Base-by-base conservation (phyloP, 2,888 invertebrate genomes). In the Gymnoscelis rufifasciata region DNA sequence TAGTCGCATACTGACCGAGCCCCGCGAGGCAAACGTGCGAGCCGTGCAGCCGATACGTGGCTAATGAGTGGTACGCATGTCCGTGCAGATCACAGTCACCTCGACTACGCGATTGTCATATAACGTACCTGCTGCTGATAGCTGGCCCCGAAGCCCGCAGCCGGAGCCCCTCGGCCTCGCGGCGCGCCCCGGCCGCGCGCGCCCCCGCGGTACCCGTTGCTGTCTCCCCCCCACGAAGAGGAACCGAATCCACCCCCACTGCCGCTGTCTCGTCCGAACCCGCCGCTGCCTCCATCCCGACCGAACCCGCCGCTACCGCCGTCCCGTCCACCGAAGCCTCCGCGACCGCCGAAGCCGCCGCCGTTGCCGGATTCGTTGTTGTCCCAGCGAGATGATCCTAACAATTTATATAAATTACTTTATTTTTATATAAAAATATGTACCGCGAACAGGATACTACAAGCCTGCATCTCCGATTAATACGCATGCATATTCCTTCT, bases 181-280 rank as follows among this genome's bases (percentile, higher is more conserved):
- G 43, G 7, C 3, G 39, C 57, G 23, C 61, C 61, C 10, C 4
- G 73, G 45, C 59, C 23, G n/a, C n/a, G n/a, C 0, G 77, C 67
- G 4, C 73, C 52, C 0, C 78, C 77, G 0, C 75, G 64, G 61
- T 74, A 78, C 11, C 83, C 80, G 36, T 76, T 72, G 45, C 67
- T 70, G 57, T 76, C 74, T 28, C 54, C 53, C 30, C 56, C 52
- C 7, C 51, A 36, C 27, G 24, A 39, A 4, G 31, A 8, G 13
- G 31, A 13, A 0, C 48, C 53, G 35, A 53, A 47, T 7, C 57
- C 57, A 12, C 52, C 45, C 33, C 55, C 52, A 2, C 56, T 51
- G 2, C 57, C 51, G 36, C 47, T 56, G 35, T 56, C 56, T 15
- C 55, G 44, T 26, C 51, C 42, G 39, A 44, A 35, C 19, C 43